phyloP scores from a whole-genome alignment of 53 echinoderm and acorn worm species.

The Temnopleurus reevesii region DNA sequence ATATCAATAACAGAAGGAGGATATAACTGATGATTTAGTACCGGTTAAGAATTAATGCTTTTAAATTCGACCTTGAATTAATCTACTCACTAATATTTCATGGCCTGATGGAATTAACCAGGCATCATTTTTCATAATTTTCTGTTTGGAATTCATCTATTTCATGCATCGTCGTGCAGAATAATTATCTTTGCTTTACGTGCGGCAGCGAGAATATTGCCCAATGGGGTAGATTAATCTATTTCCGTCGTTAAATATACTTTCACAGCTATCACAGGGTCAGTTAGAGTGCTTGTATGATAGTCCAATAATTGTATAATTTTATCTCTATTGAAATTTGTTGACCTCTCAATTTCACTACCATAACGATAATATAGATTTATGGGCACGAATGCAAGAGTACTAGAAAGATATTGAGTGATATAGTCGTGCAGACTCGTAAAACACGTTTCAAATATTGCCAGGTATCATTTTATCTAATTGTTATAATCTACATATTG shows the following conservation, averaged over 20 bases:
- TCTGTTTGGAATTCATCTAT: constrained; percentile 22
- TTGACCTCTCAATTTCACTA: neutral
- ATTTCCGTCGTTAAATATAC: constrained; percentile 31
- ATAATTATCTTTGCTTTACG: constrained; percentile 30
- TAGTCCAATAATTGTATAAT: neutral
- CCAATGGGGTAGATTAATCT: constrained; percentile 12
- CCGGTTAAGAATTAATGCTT: neutral
- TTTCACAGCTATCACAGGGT: neutral
- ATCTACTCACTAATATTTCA: neutral
- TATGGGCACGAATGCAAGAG: neutral
- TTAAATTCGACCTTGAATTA: constrained; percentile 20
- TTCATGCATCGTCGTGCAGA: neutral
- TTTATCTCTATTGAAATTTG: neutral
- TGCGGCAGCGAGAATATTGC: neutral
- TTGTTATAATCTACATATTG: too few species aligned
- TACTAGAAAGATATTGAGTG: neutral
- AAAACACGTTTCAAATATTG: neutral
- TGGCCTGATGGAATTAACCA: neutral
- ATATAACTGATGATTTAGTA: neutral
- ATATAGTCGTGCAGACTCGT: too few species aligned
- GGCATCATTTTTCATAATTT: constrained; percentile 3
- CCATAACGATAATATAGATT: neutral
- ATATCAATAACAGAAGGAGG: neutral
- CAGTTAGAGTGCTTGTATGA: neutral
- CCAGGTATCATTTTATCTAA: too few species aligned